Percentiles rank a stretch among this genome's conserved stretches.
Conservation (phyloP, 2,888 invertebrate genomes). For the Plagiodera versicolora region DNA sequence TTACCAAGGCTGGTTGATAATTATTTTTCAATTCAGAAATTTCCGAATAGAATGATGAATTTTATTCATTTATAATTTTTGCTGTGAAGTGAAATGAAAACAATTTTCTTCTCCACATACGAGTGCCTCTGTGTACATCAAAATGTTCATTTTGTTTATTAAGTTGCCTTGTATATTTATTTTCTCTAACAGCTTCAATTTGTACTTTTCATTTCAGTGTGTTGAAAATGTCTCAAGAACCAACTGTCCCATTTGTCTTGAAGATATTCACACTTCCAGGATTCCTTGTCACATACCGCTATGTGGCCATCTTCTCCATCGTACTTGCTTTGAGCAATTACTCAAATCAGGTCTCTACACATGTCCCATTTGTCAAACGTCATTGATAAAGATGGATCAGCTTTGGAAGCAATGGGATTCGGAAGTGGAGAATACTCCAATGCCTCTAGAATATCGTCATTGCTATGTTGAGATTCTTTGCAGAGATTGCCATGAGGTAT, state of each 20-base stretch:
- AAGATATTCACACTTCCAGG: constrained; percentile 88
- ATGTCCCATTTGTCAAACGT: constrained; percentile 87
- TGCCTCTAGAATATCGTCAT: constrained; percentile 82
- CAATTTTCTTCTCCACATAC: too few species aligned
- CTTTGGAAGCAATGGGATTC: constrained; percentile 81
- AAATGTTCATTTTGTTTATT: too few species aligned
- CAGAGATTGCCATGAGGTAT: constrained; percentile 89
- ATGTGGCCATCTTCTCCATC: constrained; percentile 86
- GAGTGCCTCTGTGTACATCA: too few species aligned
- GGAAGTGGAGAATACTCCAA: constrained; percentile 78
- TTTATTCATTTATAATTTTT: too few species aligned
- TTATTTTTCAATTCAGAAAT: too few species aligned
- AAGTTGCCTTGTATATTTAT: too few species aligned
- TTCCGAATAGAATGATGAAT: too few species aligned
- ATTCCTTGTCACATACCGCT: constrained; percentile 87
- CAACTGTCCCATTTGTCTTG: constrained; percentile 87
- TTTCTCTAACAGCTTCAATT: neutral
- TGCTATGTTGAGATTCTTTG: constrained; percentile 82
- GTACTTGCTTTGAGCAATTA: constrained; percentile 81
- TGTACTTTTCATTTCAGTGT: constrained; percentile 63
- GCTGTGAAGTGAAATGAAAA: too few species aligned
- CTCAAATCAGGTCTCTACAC: constrained; percentile 78
- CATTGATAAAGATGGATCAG: constrained; percentile 84
- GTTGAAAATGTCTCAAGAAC: constrained; percentile 86
- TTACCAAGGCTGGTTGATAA: too few species aligned